Base-by-base conservation (phyloP, 2,888 invertebrate species). In the Polydrusus cervinus region DNA sequence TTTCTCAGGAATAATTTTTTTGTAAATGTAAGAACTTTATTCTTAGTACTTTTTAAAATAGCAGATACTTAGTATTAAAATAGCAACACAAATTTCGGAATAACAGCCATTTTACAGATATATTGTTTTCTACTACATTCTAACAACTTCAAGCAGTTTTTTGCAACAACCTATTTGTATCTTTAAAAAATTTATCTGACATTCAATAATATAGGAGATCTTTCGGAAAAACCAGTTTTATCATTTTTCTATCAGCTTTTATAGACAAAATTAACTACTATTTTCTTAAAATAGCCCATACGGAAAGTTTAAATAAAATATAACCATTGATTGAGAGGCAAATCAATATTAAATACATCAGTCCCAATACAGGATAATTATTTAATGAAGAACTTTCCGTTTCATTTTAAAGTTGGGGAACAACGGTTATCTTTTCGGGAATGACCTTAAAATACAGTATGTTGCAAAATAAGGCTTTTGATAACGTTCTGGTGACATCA, bases 51-150 rank as follows among this genome's bases (percentile, higher is more conserved):
- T 25, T 3, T 3, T 1, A 25, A 25, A 25, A 25, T 25, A 5
- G 3, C 25, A 25, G 25, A 25, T 25, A 25, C 1, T 25, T 25
- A n/a, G n/a, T n/a, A n/a, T 25, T 25, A 3, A 67, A 73, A 53
- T 61, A 64, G 51, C 64, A 65, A 70, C 11, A 55, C 43, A 34
- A 70, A 74, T 70, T 70, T 57, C 16, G n/a, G 65, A 65, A 25
- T 70, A 74, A 51, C 53, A 68, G 62, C 64, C 66, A 61, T 60
- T 65, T 72, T 55, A 76, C 60, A 76, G 49, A 71, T 53, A 51
- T 65, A 66, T 62, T 55, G 34, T 64, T 69, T 18, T 60, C 38
- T 47, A 74, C 68, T 43, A 68, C 25, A 16, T 38, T 68, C 45
- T 60, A 71, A 51, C 20, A 47, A 34, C 55, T 6, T 34, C 34